phyloP scores from a whole-genome alignment of 1,140 invertebrate genomes.

The Vanessa tameamea region DNA sequence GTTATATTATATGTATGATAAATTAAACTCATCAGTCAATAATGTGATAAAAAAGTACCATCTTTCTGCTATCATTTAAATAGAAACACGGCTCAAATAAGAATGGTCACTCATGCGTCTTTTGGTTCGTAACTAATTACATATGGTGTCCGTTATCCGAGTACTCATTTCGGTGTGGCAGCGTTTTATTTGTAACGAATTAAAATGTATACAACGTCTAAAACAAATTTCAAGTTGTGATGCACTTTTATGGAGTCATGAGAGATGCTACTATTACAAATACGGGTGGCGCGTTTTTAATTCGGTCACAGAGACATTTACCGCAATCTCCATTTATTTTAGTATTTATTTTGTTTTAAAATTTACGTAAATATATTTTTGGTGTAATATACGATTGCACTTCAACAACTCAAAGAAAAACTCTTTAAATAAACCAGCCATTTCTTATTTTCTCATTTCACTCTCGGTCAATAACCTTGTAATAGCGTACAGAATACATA shows the following conservation, averaged over 20 bases:
- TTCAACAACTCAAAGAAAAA: neutral
- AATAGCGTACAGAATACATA: neutral
- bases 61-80: neutral
- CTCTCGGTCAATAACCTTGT: constrained; percentile 11
- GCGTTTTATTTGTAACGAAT: neutral
- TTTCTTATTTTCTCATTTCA: constrained; percentile 19
- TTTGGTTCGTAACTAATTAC: neutral
- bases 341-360: neutral
- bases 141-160: neutral
- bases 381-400: neutral
- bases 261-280: too few relatives aligned
- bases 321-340: too few relatives aligned
- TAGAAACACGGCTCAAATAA: neutral
- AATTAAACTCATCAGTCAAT: neutral
- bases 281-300: too few relatives aligned
- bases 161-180: neutral
- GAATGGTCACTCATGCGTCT: neutral
- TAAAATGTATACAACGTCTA: neutral
- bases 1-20: neutral
- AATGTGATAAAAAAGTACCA: neutral
- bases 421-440: neutral
- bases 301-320: too few relatives aligned
- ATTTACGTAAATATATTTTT: neutral
- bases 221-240: neutral
- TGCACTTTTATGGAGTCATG: too few relatives aligned